Evolutionary conservation across 2,113 vertebrate genomes (phyloP), one percentile per base, ranked within the genome.

Genomic region (Phoxinus phoxinus): DNA sequence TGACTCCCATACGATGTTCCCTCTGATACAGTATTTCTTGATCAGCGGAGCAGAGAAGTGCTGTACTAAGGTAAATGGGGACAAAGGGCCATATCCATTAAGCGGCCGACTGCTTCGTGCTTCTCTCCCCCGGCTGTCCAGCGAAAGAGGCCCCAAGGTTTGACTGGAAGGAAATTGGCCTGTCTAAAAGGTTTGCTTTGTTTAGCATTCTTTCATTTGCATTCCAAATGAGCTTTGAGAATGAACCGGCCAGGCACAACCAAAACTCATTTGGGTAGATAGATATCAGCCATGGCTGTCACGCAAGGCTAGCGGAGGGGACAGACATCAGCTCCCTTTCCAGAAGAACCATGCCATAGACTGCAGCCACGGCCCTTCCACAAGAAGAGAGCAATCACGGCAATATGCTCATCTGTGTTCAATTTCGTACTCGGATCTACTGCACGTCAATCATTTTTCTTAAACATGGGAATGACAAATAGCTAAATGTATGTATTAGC

Each of bases 251-350:
- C 85, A 86, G 90, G 88, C 90, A 90, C 89, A 91, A 90, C 88
- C 92, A 89, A 91, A 91, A 87, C 92, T 95, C 89, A 95, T 95
- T 95, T 95, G 95, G 91, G 82, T 95, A 94, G 94, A 95, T 95
- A 91, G 86, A 88, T 93, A 95, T 95, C 95, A 91, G 89, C 56
- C 44, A 71, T 37, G 79, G 84, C 84, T 87, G 92, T 94, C 94
- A 95, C 92, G 94, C 94, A 93, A 93, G 84, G 89, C 86, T 84
- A 91, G 90, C 85, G 86, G 83, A 88, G 81, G 89, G 87, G 85
- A 90, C 88, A 88, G 91, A 86, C 89, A 88, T 84, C 23, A n/a
- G 80, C 72, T 79, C 61, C 48, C 35, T 77, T 82, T 83, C 81
- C 78, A 86, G 32, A 53, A 82, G 83, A 67, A 73, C 77, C 58